Conservation (phyloP, 1,140 invertebrate species). For the Hydropsyche tenuis region DNA sequence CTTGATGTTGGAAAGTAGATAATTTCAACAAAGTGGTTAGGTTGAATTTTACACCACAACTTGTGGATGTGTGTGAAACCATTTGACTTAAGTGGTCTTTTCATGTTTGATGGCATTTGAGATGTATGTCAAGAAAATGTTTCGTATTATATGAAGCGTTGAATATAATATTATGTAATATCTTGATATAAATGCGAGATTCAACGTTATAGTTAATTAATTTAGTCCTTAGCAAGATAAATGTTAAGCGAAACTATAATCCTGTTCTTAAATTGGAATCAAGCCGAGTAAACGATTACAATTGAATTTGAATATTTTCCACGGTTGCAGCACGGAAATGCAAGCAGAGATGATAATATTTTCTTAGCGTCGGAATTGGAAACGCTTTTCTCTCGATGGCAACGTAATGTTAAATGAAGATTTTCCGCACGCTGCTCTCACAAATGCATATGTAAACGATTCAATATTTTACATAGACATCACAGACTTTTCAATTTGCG, state of each 20-base stretch:
- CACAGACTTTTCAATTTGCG: too few relatives aligned
- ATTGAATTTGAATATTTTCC: constrained; percentile 17
- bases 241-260: not conserved
- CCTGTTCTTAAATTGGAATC: not conserved
- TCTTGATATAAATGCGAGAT: too few relatives aligned
- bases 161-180: too few relatives aligned
- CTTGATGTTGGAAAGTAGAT: not conserved
- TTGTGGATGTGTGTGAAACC: too few relatives aligned
- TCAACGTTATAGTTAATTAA: too few relatives aligned
- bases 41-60: too few relatives aligned
- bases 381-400: not conserved
- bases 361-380: constrained; percentile 17
- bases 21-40: too few relatives aligned
- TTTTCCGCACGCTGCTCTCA: constrained; percentile 11
- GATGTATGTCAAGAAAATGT: too few relatives aligned
- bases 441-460: not conserved
- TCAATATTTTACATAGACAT: too few relatives aligned
- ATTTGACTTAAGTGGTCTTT: too few relatives aligned
- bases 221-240: not conserved
- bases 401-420: constrained; percentile 24
- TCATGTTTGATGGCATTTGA: too few relatives aligned
- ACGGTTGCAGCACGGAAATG: not conserved
- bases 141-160: too few relatives aligned
- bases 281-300: not conserved
- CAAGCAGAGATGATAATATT: not conserved